Percentiles rank a stretch among this genome's conserved stretches.
phyloP scores from a whole-genome alignment of 2,888 invertebrate species.

The Spilarctia lutea region DNA sequence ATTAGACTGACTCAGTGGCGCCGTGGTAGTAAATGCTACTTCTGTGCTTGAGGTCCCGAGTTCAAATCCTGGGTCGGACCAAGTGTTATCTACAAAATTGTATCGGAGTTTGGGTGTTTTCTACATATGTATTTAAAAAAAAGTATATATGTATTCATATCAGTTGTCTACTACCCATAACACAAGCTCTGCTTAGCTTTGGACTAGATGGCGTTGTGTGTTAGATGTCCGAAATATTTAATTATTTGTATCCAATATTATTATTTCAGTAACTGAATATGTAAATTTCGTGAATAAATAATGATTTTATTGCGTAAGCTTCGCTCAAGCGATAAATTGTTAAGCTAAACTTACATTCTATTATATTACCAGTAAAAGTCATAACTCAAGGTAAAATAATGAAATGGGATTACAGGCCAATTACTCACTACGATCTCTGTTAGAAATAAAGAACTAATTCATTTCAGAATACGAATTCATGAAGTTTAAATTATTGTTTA shows the following conservation, averaged over 20 bases:
- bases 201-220: too few relatives aligned
- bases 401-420: neutral
- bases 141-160: too few relatives aligned
- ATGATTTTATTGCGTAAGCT: slow-evolving; percentile 30
- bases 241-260: neutral
- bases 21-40: too few relatives aligned
- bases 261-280: neutral
- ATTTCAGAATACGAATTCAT: neutral
- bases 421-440: neutral
- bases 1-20: too few relatives aligned
- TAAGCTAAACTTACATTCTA: slow-evolving; percentile 26
- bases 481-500: neutral
- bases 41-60: too few relatives aligned
- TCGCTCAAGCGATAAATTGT: slow-evolving; percentile 19
- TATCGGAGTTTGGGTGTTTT: too few relatives aligned
- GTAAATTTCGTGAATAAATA: slow-evolving; percentile 5
- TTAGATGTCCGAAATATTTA: too few relatives aligned
- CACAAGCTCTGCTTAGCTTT: too few relatives aligned
- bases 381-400: slow-evolving; percentile 23
- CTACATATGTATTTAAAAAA: too few relatives aligned
- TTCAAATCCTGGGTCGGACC: too few relatives aligned
- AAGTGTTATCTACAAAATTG: too few relatives aligned
- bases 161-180: too few relatives aligned
- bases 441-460: neutral
- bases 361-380: slow-evolving; percentile 33